Percentiles rank a stretch among this genome's conserved stretches.
Conservation (phyloP, 1,140 invertebrate genomes). For the Gryllus bimaculatus region DNA sequence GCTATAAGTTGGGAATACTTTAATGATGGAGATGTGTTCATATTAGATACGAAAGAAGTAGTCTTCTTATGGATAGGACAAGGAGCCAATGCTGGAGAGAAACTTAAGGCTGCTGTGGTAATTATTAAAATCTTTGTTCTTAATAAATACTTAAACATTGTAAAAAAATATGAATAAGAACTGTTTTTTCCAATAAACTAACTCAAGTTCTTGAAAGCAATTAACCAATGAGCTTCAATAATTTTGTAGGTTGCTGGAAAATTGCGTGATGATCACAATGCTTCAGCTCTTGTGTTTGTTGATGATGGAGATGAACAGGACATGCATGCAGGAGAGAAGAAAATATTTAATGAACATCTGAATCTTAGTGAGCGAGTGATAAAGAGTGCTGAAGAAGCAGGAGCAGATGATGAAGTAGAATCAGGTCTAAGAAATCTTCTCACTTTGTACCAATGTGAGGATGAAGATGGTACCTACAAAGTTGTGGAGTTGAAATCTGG, state of each 20-base stretch:
- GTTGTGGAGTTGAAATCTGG: conserved; percentile 80
- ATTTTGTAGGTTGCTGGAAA: conserved; percentile 32
- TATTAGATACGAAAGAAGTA: conserved; percentile 58
- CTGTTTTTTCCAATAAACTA: no score
- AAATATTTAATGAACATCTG: conserved; percentile 57
- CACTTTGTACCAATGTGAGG: conserved; percentile 58
- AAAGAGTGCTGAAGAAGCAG: conserved; percentile 27
- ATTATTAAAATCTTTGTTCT: background rate
- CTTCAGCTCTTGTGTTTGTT: conserved; percentile 55
- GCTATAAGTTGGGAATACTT: conserved; percentile 69
- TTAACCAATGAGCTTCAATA: no score
- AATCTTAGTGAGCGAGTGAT: conserved; percentile 44
- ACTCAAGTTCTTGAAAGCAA: no score
- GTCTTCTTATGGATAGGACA: conserved; percentile 78
- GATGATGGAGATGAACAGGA: conserved; percentile 80
- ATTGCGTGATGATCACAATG: conserved; percentile 35
- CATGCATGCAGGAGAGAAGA: conserved; percentile 49
- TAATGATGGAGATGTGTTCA: conserved; percentile 77
- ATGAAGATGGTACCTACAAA: conserved; percentile 71
- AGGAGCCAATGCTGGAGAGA: conserved; percentile 56
- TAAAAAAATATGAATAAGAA: no score
- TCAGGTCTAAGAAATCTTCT: conserved; percentile 29
- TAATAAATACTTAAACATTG: no score
- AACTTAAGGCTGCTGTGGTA: conserved; percentile 41
- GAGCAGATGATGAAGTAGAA: conserved; percentile 30